Percentiles rank a stretch among this genome's conserved stretches.
Evolutionary conservation across 2,113 vertebrate species (phyloP).

Genomic region (Terrapene triunguis): DNA sequence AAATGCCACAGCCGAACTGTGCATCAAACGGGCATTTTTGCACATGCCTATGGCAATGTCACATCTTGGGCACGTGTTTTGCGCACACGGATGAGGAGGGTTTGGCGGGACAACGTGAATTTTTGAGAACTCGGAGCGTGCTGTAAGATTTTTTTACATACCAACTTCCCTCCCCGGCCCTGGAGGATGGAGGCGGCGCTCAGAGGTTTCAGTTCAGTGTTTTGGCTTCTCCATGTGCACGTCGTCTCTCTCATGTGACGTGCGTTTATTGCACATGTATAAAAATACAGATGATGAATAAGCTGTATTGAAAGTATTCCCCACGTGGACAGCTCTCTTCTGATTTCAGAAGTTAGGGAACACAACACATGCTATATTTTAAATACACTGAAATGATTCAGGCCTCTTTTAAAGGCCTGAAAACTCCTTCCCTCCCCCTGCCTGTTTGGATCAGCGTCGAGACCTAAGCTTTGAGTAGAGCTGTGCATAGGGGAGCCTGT

Average conservation of each 20-base stretch:
- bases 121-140: neutral
- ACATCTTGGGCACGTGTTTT: rapidly evolving
- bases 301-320: conserved; percentile 16
- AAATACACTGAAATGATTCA: rapidly evolving
- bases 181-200: conserved; percentile 59
- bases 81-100: rapidly evolving
- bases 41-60: rapidly evolving
- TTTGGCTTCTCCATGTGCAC: conserved; percentile 61
- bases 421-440: neutral
- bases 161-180: neutral
- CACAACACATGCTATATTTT: rapidly evolving
- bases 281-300: conserved; percentile 52
- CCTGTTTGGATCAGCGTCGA: neutral
- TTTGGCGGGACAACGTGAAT: rapidly evolving
- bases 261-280: neutral
- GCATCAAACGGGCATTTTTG: rapidly evolving
- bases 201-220: conserved; percentile 14
- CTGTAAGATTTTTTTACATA: neutral
- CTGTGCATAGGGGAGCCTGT: neutral
- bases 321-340: neutral
- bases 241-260: conserved; percentile 18
- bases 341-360: neutral
- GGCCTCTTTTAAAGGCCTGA: neutral
- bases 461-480: rapidly evolving
- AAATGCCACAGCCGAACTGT: neutral